Percentiles rank a stretch among this genome's conserved stretches.
These are phyloP conservation scores for Trachelus troglodyta DNA, from an alignment of 2,888 invertebrate genomes.

Conservation along the genomic window DNA sequence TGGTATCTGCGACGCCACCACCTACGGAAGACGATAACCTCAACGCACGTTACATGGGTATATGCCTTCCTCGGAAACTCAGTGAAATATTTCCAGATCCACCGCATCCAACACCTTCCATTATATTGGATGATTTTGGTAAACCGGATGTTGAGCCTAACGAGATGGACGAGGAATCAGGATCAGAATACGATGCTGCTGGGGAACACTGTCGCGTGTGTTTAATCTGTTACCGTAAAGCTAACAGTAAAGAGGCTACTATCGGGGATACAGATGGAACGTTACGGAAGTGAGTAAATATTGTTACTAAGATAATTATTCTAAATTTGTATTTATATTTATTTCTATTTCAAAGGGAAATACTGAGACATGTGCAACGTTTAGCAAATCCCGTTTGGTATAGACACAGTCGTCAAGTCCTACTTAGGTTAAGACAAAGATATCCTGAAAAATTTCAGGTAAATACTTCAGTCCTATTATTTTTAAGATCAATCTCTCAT, in stretches of 20 bases:
- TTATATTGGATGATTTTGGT: slow-evolving; percentile 27
- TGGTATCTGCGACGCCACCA: slow-evolving; percentile 47
- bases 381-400: slow-evolving; percentile 83
- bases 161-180: slow-evolving; percentile 53
- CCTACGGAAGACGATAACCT: slow-evolving; percentile 68
- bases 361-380: slow-evolving; percentile 79
- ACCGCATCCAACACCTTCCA: slow-evolving; percentile 31
- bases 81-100: slow-evolving; percentile 75
- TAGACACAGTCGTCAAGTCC: slow-evolving; percentile 83
- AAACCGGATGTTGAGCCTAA: slow-evolving; percentile 34
- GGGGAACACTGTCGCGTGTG: slow-evolving; percentile 54
- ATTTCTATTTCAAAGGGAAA: slow-evolving; percentile 51
- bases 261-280: slow-evolving; percentile 46
- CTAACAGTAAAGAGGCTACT: slow-evolving; percentile 31
- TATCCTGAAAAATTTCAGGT: slow-evolving; percentile 76
- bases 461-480: slow-evolving; percentile 4
- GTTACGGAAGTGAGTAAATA: slow-evolving; percentile 45
- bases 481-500: slow-evolving; percentile 19
- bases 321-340: slow-evolving; percentile 3
- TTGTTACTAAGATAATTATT: neutral
- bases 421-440: slow-evolving; percentile 80
- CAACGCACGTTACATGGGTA: slow-evolving; percentile 76
- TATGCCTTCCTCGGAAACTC: slow-evolving; percentile 78
- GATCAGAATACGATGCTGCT: slow-evolving; percentile 47
- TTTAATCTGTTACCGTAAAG: slow-evolving; percentile 52